Evolutionary conservation across 2,113 vertebrate genomes (phyloP).

Genomic region (Fregetta grallaria): DNA sequence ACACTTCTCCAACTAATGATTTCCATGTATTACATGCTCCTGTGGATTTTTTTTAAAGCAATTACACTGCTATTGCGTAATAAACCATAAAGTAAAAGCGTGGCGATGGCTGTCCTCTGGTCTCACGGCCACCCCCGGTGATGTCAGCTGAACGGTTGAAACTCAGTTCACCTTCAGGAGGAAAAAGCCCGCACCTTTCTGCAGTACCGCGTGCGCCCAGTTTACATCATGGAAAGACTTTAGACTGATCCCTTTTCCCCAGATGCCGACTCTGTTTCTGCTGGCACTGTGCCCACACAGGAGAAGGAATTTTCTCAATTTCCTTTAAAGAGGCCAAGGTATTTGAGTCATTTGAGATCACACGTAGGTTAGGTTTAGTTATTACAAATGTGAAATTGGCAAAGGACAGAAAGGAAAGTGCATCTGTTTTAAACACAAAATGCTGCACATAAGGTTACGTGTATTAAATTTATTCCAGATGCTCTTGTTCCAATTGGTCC

Average conservation of each 20-base stretch:
- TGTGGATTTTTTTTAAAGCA: background rate
- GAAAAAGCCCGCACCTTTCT: background rate
- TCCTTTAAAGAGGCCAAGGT: constrained; percentile 52
- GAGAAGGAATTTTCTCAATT: constrained; percentile 68
- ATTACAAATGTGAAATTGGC: constrained; percentile 34
- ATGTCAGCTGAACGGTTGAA: background rate
- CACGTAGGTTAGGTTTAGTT: constrained; percentile 34
- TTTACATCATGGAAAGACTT: background rate
- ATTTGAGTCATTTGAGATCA: constrained; percentile 50
- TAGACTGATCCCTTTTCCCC: background rate
- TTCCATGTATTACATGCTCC: background rate
- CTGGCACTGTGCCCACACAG: constrained; percentile 47
- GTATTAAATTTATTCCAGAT: constrained; percentile 65
- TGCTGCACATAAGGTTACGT: background rate
- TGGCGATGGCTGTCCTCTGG: background rate
- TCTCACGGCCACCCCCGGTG: background rate
- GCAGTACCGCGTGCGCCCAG: background rate
- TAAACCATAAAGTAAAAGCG: background rate
- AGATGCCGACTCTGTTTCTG: background rate
- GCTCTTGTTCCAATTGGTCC: background rate
- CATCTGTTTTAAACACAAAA: constrained; percentile 37
- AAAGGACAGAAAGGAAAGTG: constrained; percentile 37
- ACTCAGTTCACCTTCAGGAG: background rate
- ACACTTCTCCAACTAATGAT: background rate
- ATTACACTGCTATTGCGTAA: background rate